Base-by-base conservation (phyloP, 2,888 invertebrate genomes). In the Oegoconia quadripuncta region DNA sequence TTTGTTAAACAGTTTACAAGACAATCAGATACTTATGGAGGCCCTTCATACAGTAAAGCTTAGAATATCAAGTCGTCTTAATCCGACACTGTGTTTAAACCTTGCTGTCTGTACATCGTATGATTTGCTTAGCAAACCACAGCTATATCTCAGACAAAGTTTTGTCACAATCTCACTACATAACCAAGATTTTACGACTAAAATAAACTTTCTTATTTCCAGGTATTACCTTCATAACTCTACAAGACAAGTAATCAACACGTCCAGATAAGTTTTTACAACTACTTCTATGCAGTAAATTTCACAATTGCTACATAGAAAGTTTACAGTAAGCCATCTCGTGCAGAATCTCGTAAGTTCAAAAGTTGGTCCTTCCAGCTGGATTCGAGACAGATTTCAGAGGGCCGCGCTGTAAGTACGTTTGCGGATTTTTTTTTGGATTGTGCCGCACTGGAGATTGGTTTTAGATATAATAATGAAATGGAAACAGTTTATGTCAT, bases 301-400 rank as follows among this genome's bases (percentile, higher is more conserved):
- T 60, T 55, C 48, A 68, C 69, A 67, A 65, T 66, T 66, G 67
- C 61, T 53, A 60, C 64, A 63, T 58, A 59, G 55, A 55, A 63
- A 70, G 64, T 63, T 64, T 38, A 13, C 22, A 9, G 12, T 14
- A 39, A 58, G 63, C 55, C 64, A 67, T 63, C 67, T 60, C 50
- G 51, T 41, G 50, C 50, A 44, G 44, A 42, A 52, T 49, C 48
- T 52, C 44, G 51, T 50, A 63, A 67, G 55, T 58, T 64, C 54
- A 43, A 48, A 57, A 65, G 54, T 66, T 60, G 50, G 57, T 64
- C 60, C 57, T 58, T 48, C 50, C 49, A 62, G 59, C 50, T 43
- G 50, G 53, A 59, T 56, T 34, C 15, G 4, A 20, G 39, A 41
- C 39, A 39, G 37, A 41, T 41, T 41, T 39, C 39, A 34, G 37